Conservation (phyloP, 2,797 vertebrate species). For the Gymnopithys bicolor region DNA sequence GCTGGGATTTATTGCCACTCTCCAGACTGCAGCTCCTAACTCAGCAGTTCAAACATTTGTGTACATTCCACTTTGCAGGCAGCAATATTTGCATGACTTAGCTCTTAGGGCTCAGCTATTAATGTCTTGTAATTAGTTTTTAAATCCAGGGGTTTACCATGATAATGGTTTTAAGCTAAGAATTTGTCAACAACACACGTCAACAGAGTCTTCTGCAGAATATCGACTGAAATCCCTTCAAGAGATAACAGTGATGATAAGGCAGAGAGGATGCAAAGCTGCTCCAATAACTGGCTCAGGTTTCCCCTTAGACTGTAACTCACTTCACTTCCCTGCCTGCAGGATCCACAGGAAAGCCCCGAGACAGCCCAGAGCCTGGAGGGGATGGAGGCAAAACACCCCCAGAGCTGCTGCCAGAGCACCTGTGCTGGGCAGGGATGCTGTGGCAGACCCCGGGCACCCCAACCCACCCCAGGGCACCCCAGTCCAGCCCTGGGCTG, state of each 20-base stretch:
- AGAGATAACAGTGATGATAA: not conserved
- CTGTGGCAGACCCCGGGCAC: not conserved
- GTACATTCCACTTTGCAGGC: slow-evolving; percentile 40
- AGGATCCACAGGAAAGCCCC: not conserved
- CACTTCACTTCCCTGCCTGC: not conserved
- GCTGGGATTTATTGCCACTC: slow-evolving; percentile 49
- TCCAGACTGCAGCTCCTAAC: slow-evolving; percentile 54
- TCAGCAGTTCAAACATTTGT: slow-evolving; percentile 65
- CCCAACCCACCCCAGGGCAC: not conserved
- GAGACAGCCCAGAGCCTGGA: rapidly evolving
- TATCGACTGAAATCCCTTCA: not conserved
- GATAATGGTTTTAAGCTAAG: slow-evolving; percentile 68
- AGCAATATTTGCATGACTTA: slow-evolving; percentile 66
- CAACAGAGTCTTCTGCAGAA: slow-evolving; percentile 49
- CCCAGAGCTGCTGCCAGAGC: not conserved
- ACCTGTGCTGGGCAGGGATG: not conserved
- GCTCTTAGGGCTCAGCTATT: slow-evolving; percentile 69
- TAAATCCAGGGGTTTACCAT: slow-evolving; percentile 68
- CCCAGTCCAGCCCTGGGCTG: not conserved
- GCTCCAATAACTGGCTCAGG: not conserved
- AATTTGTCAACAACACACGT: slow-evolving; percentile 66
- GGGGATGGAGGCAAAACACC: not conserved
- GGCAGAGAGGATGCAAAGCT: not conserved
- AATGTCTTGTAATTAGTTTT: slow-evolving; percentile 74
- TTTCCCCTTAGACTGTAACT: not conserved